Base-by-base conservation (phyloP, 1,140 invertebrate species). In the Calliopsis andreniformis region DNA sequence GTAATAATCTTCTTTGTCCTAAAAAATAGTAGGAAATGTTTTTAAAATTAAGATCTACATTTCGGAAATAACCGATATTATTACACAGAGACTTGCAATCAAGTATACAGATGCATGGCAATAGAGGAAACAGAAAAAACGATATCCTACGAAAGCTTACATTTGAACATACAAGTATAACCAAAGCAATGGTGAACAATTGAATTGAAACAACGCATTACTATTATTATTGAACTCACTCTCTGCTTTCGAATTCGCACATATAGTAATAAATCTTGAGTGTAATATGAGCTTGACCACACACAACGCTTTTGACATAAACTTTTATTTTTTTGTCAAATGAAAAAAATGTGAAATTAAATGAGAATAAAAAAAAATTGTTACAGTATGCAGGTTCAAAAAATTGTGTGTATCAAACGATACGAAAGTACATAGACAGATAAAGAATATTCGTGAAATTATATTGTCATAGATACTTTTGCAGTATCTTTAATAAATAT, bases 181-280 rank as follows among this genome's bases (percentile, higher is more conserved):
- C n/a, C 14, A 39, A 56, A 23, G 25, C 39, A 59, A 39, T n/a
- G 32, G 14, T 10, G 6, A 76, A 55, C 47, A 53, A n/a, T 10
- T 30, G 49, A 83, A 42, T 53, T 18, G 28, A 53, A 45, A 56
- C 62, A 55, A 56, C 61, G 23, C 20, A 76, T 79, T 39, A 39
- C 35, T 79, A 73, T 83, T 49, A 39, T 76, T 83, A 71, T n/a
- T n/a, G n/a, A n/a, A n/a, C 81, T 84, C 81, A 83, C 76, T 83
- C 81, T 83, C 77, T 78, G 71, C 80, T 84, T 78, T 75, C 14
- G 53, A 73, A 59, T 76, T 79, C 61, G 66, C 66, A 83, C 68
- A 42, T 68, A 66, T 78, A 70, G 45, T 39, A 28, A n/a, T 61
- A 59, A 56, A 30, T 25, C 73, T 25, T 16, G 28, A 62, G 30